Conservation (phyloP, 2,888 invertebrate species). For the Lycia hirtaria region DNA sequence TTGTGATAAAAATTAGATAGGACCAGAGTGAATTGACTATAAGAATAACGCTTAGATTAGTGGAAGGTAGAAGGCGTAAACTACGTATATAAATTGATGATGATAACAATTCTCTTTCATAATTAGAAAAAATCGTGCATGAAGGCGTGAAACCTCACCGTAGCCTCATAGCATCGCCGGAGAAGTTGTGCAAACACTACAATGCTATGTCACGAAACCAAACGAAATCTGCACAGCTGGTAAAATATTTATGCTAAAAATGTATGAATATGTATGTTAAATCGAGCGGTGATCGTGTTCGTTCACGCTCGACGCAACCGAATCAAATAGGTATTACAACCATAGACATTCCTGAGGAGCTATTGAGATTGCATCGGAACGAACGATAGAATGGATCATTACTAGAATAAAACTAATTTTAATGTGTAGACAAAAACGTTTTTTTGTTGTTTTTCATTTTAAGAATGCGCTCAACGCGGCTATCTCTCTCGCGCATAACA, state of each 20-base stretch:
- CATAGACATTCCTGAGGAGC: constrained; percentile 50
- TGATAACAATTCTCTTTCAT: neutral
- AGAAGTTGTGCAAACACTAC: constrained; percentile 16
- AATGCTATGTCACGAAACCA: constrained; percentile 14
- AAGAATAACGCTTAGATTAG: too few species aligned
- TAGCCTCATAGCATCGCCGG: neutral
- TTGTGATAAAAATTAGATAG: too few species aligned
- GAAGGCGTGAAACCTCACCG: neutral
- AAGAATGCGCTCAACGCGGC: too few species aligned
- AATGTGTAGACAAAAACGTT: too few species aligned
- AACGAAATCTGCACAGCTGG: constrained; percentile 32
- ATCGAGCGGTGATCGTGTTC: constrained; percentile 47
- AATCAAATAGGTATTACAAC: constrained; percentile 49
- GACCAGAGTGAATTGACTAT: too few species aligned
- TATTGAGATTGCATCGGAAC: constrained; percentile 50
- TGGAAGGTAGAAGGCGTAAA: too few species aligned
- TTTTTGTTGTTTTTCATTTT: too few species aligned
- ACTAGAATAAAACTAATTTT: too few species aligned
- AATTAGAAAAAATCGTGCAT: neutral
- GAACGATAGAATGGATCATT: neutral
- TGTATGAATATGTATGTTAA: constrained; percentile 54
- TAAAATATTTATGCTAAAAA: constrained; percentile 32
- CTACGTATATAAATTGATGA: too few species aligned
- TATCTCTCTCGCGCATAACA: too few species aligned
- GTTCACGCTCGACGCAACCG: constrained; percentile 51